Base-by-base conservation (phyloP, 2,888 invertebrate species). In the Epistrophe eligans region DNA sequence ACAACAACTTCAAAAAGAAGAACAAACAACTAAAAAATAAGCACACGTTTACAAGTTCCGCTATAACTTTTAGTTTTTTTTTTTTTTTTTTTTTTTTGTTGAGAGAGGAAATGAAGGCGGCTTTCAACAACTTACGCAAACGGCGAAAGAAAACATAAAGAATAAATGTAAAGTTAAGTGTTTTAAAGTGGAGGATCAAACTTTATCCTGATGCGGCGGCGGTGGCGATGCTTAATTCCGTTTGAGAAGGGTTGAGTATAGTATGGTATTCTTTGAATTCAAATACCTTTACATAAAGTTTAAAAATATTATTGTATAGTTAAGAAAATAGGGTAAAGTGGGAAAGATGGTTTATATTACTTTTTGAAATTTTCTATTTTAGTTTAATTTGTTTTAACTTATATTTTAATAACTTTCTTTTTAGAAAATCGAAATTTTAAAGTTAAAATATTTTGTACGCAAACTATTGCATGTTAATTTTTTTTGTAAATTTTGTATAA, bases 141-240 rank as follows among this genome's bases (percentile, higher is more conserved):
- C 38, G 38, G 66, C 32, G 32, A 48, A 72, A 32, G 57, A 38
- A 66, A 50, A 8, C 43, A 58, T 73, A 43, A 70, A 24, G 67
- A 58, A 72, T 58, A 60, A 24, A 48, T 64, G 2, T 48, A 55
- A 45, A 24, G 58, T 67, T 32, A 35, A 74, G 58, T 60, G 48
- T 52, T 67, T 52, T 67, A 48, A 50, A 60, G 52, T 58, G 52
- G 8, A 38, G 40, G 50, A 79, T 58, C 73, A 40, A 40, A 70
- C 38, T 70, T 70, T 67, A 67, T 67, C 67, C 19, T 35, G 11
- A 6, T 28, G 13, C 28, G 2, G 10, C 9, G n/a, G 24, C 24
- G 24, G 24, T 24, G 24, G 2, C 2, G 40, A 10, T 7, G 7
- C 17, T 50, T 32, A 45, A 6, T 67, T 67, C 67, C 38, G 15